Percentiles rank a stretch among this genome's conserved stretches.
phyloP scores from a whole-genome alignment of 2,797 vertebrate species.

The Enteromius viviparus region DNA sequence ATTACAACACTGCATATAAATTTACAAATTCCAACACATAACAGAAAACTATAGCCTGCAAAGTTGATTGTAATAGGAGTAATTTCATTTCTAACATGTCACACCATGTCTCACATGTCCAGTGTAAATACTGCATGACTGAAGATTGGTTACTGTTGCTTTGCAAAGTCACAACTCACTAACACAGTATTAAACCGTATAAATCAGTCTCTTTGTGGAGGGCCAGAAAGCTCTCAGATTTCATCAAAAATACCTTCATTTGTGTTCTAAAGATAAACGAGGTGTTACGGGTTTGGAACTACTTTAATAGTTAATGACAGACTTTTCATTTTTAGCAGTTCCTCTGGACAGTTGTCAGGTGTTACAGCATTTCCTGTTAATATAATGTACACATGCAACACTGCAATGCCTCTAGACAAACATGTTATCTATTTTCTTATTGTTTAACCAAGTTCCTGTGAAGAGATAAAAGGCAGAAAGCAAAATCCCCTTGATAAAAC shows the following conservation, averaged over 20 bases:
- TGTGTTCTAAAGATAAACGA: neutral
- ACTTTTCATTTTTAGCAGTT: neutral
- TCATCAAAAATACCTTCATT: neutral
- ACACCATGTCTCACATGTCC: neutral
- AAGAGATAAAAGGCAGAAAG: slow-evolving; percentile 12
- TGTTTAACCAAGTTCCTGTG: neutral
- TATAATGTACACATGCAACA: neutral
- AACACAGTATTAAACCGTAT: neutral
- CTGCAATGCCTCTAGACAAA: neutral
- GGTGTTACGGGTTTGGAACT: neutral
- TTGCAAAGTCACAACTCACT: neutral
- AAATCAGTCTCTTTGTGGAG: neutral
- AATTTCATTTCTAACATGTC: neutral
- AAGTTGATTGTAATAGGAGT: neutral
- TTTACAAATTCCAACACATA: neutral
- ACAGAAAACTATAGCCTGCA: neutral
- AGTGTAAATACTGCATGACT: neutral
- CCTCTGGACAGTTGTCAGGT: neutral
- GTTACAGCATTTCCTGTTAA: neutral
- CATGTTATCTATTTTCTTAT: neutral
- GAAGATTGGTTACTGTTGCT: neutral
- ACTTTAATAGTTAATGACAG: neutral
- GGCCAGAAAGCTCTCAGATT: neutral
- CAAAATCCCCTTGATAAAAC: neutral
- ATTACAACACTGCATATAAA: neutral